Evolutionary conservation across 1,140 invertebrate species (phyloP), one percentile per base, ranked within the genome.

Genomic region (Hydropsyche tenuis): DNA sequence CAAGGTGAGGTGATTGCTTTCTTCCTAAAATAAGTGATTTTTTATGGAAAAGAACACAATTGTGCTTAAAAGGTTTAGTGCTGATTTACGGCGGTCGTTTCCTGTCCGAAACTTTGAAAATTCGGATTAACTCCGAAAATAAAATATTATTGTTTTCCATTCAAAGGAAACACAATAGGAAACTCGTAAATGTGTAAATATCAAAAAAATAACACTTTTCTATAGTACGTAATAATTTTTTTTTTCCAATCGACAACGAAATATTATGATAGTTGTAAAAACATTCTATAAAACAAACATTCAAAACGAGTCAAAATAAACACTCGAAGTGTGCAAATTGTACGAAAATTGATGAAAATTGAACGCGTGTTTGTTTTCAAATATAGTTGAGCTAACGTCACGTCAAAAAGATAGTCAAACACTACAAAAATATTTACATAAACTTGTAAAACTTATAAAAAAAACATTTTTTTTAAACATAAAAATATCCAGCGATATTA

Each of bases 21-120:
- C 56, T 60, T 27, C 22, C 20, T n/a, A 23, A 60, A 27, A 27
- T 60, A 60, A 37, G 30, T 37, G 30, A 37, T 9, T 60, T 60
- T 56, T 60, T 27, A 60, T 3, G 16, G 9, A 7, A 48, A 2
- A 14, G 14, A 14, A 48, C 11, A 48, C 11, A 48, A 23, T 60
- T 4, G 22, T 60, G 4, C 5, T 25, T 60, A 22, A 7, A 25
- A 60, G 56, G 23, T 60, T 23, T 23, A 25, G 23, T 23, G 23
- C 22, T 60, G 56, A 60, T 60, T 60, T 60, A 60, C 23, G 56
- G 25, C 12, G 20, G 56, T 60, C 22, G 56, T 60, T 60, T 60
- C 56, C 56, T 60, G 56, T 25, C 14, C 45, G 45, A 48, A n/a
- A 37, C 30, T 37, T 37, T 37, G 30, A 37, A 37, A 37, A 37